Evolutionary conservation across 2,888 invertebrate genomes (phyloP).

Genomic region (Rhyacophila evoluta): DNA sequence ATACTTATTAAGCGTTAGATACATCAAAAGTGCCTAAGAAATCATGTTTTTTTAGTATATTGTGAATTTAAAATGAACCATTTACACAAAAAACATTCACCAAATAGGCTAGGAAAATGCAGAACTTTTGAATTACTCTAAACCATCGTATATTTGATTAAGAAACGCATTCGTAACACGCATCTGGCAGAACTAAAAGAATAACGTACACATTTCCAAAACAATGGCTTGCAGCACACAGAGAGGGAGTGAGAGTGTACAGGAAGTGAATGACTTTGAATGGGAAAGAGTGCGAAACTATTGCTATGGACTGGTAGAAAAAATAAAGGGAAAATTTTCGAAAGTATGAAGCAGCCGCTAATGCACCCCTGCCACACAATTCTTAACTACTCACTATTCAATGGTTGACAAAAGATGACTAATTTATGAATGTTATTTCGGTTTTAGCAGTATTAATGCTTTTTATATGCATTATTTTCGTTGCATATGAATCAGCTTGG

Average conservation of each 20-base stretch:
- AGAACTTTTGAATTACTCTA: no score
- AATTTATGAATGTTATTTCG: neutral
- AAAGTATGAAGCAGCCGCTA: conserved; percentile 36
- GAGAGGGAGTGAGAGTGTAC: neutral
- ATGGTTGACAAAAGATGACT: neutral
- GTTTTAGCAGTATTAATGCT: no score
- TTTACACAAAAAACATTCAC: no score
- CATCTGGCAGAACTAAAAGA: neutral
- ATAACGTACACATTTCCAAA: neutral
- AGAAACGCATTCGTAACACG: no score
- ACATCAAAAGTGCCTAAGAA: no score
- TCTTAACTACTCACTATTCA: neutral
- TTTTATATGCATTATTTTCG: no score
- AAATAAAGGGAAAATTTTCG: conserved; percentile 23
- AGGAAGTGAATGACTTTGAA: conserved; percentile 29
- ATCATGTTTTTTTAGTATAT: no score
- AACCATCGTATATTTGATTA: no score
- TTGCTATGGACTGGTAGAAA: conserved; percentile 26
- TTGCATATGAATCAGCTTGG: no score
- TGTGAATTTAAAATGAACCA: no score
- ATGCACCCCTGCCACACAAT: conserved; percentile 32
- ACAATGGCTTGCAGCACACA: conserved; percentile 2
- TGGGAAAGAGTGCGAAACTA: conserved; percentile 29
- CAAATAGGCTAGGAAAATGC: no score
- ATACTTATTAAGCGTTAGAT: no score